Percentiles rank a stretch among this genome's conserved stretches.
These are phyloP conservation scores for Andricus curvator DNA, from an alignment of 2,888 invertebrate species.

Conservation along the genomic window DNA sequence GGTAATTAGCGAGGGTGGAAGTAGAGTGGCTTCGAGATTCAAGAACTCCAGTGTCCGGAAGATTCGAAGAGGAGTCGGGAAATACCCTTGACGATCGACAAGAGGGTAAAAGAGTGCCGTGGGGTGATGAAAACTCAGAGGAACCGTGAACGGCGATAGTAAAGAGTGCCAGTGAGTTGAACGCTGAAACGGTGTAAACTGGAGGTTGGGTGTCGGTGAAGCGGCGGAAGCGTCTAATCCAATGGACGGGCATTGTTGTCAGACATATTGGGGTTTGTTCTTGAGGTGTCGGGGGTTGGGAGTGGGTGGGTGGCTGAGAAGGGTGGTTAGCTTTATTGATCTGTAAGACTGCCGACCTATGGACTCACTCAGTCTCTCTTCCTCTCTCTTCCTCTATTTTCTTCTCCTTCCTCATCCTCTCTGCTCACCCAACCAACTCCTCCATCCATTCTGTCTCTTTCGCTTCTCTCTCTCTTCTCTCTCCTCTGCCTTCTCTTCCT, in stretches of 20 bases:
- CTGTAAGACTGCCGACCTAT: slow-evolving; percentile 78
- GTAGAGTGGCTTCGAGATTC: slow-evolving; percentile 29
- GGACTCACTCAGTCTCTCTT: slow-evolving; percentile 67
- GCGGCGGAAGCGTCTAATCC: slow-evolving; percentile 73
- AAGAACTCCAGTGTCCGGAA: slow-evolving; percentile 37
- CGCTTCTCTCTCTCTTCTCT: slow-evolving; percentile 36
- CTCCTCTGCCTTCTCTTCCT: slow-evolving; percentile 45
- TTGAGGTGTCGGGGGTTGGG: slow-evolving; percentile 71
- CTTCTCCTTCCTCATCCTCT: slow-evolving; percentile 56
- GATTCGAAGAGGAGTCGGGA: not conserved
- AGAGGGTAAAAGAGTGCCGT: slow-evolving; percentile 4
- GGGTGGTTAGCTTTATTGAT: slow-evolving; percentile 79
- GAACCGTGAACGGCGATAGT: slow-evolving; percentile 13
- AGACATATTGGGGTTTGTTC: slow-evolving; percentile 77
- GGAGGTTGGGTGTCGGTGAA: slow-evolving; percentile 40
- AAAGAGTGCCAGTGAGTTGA: slow-evolving; percentile 46
- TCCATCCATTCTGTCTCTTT: slow-evolving; percentile 18
- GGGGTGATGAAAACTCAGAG: slow-evolving; percentile 33
- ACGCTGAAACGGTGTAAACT: slow-evolving; percentile 41
- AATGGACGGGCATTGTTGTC: slow-evolving; percentile 74
- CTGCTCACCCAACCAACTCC: slow-evolving; percentile 64
- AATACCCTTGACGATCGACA: slow-evolving; percentile 37
- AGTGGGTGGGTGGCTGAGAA: slow-evolving; percentile 64
- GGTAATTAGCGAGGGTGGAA: slow-evolving; percentile 38
- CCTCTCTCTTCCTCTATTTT: slow-evolving; percentile 54